Percentiles rank a stretch among this genome's conserved stretches.
Evolutionary conservation across 2,113 vertebrate genomes (phyloP).

Genomic region (Benitochromis conjunctus): DNA sequence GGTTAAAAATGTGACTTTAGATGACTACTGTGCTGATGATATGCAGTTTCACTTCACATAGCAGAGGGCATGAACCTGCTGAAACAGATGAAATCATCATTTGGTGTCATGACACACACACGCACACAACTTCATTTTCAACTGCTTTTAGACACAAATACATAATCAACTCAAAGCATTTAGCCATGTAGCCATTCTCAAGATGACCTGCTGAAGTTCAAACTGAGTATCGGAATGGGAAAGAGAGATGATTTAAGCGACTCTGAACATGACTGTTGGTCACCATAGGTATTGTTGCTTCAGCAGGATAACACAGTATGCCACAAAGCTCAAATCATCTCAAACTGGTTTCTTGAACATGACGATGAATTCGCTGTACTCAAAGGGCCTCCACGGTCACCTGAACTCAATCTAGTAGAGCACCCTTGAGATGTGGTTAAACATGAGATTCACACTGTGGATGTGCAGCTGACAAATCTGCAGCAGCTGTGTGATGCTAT

Average conservation of each 20-base stretch:
- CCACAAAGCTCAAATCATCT: neutral
- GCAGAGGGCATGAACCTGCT: neutral
- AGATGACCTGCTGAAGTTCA: neutral
- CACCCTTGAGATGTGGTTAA: neutral
- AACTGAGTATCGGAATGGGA: neutral
- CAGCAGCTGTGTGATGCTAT: neutral
- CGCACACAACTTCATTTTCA: neutral
- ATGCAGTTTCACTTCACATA: constrained; percentile 2
- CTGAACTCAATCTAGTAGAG: neutral
- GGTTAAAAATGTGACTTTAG: neutral
- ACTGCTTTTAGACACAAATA: neutral
- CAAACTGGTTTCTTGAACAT: neutral
- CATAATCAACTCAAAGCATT: neutral
- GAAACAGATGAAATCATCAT: neutral
- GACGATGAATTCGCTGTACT: neutral
- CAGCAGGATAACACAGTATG: neutral
- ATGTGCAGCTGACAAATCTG: neutral
- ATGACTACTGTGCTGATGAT: neutral
- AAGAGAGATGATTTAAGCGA: neutral
- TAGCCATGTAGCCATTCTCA: neutral
- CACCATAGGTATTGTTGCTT: neutral
- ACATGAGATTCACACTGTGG: neutral
- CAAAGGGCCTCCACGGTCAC: neutral
- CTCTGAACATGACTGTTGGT: neutral
- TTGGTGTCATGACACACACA: neutral